Percentiles rank a stretch among this genome's conserved stretches.
phyloP scores from a whole-genome alignment of 1,140 invertebrate species.

The Drosophila lacertosa region DNA sequence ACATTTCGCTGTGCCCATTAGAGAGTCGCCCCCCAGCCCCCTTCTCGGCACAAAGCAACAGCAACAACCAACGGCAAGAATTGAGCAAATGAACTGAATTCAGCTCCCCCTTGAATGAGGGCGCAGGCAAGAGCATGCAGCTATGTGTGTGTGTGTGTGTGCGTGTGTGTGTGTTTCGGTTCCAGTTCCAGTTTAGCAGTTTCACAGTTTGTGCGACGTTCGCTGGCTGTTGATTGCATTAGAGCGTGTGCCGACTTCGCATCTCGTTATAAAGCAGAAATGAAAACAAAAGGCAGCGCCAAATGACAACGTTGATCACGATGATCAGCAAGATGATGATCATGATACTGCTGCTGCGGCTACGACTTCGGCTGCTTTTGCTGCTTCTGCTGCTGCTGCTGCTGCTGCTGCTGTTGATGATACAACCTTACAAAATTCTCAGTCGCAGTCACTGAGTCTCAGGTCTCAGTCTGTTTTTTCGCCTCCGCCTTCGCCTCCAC shows the following conservation, averaged over 20 bases:
- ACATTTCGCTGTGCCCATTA: slow-evolving; percentile 55
- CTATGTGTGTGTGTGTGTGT: slow-evolving; percentile 17
- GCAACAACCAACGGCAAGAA: slow-evolving; percentile 31
- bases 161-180: slow-evolving; percentile 16
- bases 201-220: slow-evolving; percentile 55
- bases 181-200: slow-evolving; percentile 43
- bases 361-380: slow-evolving; percentile 28
- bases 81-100: slow-evolving; percentile 48
- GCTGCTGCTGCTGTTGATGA: slow-evolving; percentile 52
- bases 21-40: slow-evolving; percentile 3
- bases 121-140: slow-evolving; percentile 1
- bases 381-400: slow-evolving; percentile 30
- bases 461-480: slow-evolving; percentile 36
- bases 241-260: slow-evolving; percentile 78
- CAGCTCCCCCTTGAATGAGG: slow-evolving; percentile 11
- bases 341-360: neutral
- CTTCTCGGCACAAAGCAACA: slow-evolving; percentile 3
- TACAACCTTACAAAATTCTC: slow-evolving; percentile 82
- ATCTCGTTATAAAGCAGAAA: slow-evolving; percentile 72
- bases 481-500: slow-evolving; percentile 32
- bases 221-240: slow-evolving; percentile 76
- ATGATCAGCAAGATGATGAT: slow-evolving; percentile 45
- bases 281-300: slow-evolving; percentile 73
- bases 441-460: slow-evolving; percentile 50
- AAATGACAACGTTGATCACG: slow-evolving; percentile 26